These are phyloP conservation scores for Pluvialis apricaria DNA, from an alignment of 2,113 vertebrate genomes.

Conservation along the genomic window DNA sequence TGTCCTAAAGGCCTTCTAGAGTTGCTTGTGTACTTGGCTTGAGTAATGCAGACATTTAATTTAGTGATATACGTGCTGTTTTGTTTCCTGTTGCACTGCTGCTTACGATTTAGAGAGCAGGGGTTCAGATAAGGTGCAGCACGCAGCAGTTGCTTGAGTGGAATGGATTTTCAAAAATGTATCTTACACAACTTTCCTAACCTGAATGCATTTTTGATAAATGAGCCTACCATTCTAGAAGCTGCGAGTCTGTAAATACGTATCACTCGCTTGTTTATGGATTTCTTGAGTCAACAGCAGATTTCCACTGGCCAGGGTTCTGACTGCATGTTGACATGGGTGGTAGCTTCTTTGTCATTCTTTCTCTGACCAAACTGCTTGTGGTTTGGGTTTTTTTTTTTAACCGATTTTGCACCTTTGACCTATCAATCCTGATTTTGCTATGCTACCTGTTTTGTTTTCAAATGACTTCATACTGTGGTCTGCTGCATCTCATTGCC, in stretches of 20 bases:
- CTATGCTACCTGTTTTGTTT: background rate
- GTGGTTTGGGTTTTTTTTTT: background rate
- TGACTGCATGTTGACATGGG: background rate
- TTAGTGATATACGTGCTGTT: background rate
- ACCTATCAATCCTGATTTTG: background rate
- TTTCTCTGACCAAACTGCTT: background rate
- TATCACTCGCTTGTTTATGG: fast-evolving
- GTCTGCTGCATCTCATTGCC: background rate
- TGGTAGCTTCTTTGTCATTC: background rate
- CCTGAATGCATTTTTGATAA: background rate
- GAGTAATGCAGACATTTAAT: background rate
- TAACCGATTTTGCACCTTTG: background rate
- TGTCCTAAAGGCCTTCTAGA: background rate
- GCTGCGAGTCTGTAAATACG: background rate
- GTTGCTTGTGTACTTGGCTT: background rate
- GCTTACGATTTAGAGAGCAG: background rate
- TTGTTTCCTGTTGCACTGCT: background rate
- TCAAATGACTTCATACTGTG: background rate
- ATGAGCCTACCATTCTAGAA: background rate
- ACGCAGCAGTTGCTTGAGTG: background rate
- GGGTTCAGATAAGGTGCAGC: background rate
- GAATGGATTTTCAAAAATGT: background rate
- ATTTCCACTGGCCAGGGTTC: background rate
- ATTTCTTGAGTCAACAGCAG: background rate
- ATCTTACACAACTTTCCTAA: background rate